Evolutionary conservation across 2,888 invertebrate species (phyloP), one percentile per base, ranked within the genome.

Genomic region (Melieria crassipennis): DNA sequence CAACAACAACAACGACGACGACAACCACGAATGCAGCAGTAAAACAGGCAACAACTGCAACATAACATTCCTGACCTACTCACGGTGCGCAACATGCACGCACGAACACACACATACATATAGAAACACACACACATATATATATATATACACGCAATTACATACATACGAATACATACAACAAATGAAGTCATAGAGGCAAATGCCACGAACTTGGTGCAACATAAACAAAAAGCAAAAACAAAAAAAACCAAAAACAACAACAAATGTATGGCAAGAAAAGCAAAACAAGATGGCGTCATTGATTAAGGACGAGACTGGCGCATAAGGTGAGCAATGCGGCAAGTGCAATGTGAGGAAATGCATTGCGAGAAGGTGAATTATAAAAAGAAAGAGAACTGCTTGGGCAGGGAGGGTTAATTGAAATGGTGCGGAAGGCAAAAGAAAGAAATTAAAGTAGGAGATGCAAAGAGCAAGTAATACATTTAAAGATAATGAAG

Each of bases 11-110:
- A 57, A 66, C 42, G 71, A 13, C 46, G 16, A 13, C 10, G 58
- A 16, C 42, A 7, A 58, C n/a, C 7, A 13, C n/a, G 13, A 52
- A 65, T 52, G 57, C 42, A 56, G 45, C 30, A 13, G n/a, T 57
- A 56, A 10, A 4, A 47, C n/a, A 45, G n/a, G 50, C 10, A 42
- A 43, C 16, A 45, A 63, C 57, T 47, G 47, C 62, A 13, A 10
- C 69, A 56, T 47, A 4, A 50, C 64, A 64, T 64, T 64, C 64
- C 64, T 64, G 64, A 64, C 64, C 64, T 64, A 67, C 60, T 58
- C 67, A 57, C 67, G 58, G 58, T 30, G 50, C 58, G 47, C 47
- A 60, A 65, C 65, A 58, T 56, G 43, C 58, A 58, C 13, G 9
- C 45, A 45, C 9, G 56, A 13, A 56, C 47, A 56, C 16, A 65